Evolutionary conservation across 1,140 invertebrate species (phyloP), one percentile per base, ranked within the genome.

Genomic region (Macrosteles quadrilineatus): DNA sequence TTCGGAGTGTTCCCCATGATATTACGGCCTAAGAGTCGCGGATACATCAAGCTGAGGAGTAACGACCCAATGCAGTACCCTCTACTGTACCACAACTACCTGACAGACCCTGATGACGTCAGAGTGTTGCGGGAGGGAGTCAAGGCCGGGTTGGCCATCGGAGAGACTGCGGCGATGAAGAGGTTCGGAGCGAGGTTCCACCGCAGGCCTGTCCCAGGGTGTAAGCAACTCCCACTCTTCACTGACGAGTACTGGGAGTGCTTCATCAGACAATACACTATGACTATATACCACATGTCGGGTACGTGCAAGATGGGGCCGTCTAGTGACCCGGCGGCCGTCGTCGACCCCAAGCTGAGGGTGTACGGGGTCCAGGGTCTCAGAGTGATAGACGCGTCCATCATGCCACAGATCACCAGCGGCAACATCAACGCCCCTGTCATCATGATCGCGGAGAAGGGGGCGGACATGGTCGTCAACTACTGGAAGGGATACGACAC

Each of bases 371-470:
- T 93, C 0, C 82, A 86, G 53, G 90, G 91, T 0, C 77, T 95
- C 17, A 81, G 93, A 66, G 91, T 93, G 0, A 89, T 92, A 64
- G 92, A 94, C 74, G 91, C 91, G 0, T 91, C 89, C 19, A 90
- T 93, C 45, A 93, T 93, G 89, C 91, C 92, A 0, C 84, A 87
- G 0, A 90, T 95, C 1, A 90, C 91, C 0, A 92, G 88, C 76
- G 93, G 92, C 0, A 94, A 95, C 75, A 94, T 94, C 19, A 94
- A 94, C 73, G 91, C 92, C 0, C 91, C 92, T 0, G 88, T 90
- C 0, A 91, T 97, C 11, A 97, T 97, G 94, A 93, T 98, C n/a
- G 95, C 83, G 0, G 95, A 98, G 77, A 96, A 95, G 78, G 94
- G 90, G 0, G 86, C 94, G 0, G 94, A 97, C 81, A 77, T 96